A percentile compares a stretch with the other conserved stretches of the same genome.
phyloP scores from a whole-genome alignment of 2,888 invertebrate genomes.

The Cephus pygmeus region DNA sequence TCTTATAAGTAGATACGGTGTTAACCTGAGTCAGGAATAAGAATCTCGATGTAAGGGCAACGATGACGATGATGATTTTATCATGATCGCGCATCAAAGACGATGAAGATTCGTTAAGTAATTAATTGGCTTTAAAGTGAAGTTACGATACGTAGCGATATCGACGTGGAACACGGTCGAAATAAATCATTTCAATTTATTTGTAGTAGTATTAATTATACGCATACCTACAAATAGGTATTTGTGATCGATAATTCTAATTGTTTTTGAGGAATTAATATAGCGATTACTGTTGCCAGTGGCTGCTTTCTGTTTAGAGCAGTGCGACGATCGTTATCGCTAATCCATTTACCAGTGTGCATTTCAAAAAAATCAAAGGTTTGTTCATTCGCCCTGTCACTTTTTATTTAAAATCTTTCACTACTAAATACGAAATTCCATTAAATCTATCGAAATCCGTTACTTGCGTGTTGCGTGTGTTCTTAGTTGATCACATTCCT shows the following conservation, averaged over 20 bases:
- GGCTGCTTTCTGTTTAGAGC: background rate
- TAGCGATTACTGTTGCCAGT: background rate
- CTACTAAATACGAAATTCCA: background rate
- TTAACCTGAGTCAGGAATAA: background rate
- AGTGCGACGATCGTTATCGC: background rate
- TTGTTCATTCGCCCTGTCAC: background rate
- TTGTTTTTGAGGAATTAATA: background rate
- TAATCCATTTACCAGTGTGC: background rate
- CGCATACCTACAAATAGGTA: background rate
- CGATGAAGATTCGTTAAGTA: too few relatives aligned
- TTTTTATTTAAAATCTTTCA: background rate
- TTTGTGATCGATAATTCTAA: background rate
- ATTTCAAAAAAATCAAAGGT: background rate
- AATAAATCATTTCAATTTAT: background rate
- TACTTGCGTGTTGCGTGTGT: background rate
- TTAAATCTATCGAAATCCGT: background rate
- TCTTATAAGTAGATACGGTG: too few relatives aligned
- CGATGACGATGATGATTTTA: background rate
- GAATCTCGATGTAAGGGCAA: background rate
- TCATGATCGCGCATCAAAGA: background rate
- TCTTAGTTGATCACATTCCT: background rate
- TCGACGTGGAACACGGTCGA: background rate
- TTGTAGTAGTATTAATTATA: background rate
- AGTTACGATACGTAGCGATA: background rate
- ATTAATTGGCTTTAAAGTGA: too few relatives aligned